Evolutionary conservation across 1,140 invertebrate species (phyloP).

Genomic region (Drosophila seguyi): DNA sequence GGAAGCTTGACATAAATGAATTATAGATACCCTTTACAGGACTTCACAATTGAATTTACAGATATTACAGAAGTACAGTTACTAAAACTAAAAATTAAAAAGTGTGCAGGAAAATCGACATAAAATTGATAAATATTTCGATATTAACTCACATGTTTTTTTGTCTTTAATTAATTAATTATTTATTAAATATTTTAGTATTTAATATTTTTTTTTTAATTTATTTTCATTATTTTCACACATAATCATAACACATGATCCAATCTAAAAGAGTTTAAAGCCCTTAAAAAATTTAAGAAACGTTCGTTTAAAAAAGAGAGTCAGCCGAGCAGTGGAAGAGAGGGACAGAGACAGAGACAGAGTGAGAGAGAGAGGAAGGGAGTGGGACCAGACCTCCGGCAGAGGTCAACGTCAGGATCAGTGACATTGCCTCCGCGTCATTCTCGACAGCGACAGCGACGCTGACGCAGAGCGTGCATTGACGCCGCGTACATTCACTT

Average conservation of each 20-base stretch:
- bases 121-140: too few relatives aligned
- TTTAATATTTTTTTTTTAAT: neutral
- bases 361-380: constrained; percentile 19
- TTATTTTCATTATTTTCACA: neutral
- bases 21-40: neutral
- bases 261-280: constrained; percentile 4
- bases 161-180: neutral
- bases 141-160: too few relatives aligned
- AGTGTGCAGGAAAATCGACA: too few relatives aligned
- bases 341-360: neutral
- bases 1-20: neutral
- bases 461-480: constrained; percentile 48
- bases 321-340: neutral
- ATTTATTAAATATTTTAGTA: neutral
- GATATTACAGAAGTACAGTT: neutral
- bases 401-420: constrained; percentile 54
- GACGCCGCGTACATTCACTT: constrained; percentile 53
- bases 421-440: constrained; percentile 49
- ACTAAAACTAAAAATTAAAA: neutral
- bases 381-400: constrained; percentile 37
- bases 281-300: constrained; percentile 1
- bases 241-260: neutral
- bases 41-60: neutral
- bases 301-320: neutral
- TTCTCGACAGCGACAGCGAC: constrained; percentile 19